Percentiles rank a stretch among this genome's conserved stretches.
These are phyloP conservation scores for Tachyglossus aculeatus DNA, from an alignment of 2,797 vertebrate species.

Conservation along the genomic window DNA sequence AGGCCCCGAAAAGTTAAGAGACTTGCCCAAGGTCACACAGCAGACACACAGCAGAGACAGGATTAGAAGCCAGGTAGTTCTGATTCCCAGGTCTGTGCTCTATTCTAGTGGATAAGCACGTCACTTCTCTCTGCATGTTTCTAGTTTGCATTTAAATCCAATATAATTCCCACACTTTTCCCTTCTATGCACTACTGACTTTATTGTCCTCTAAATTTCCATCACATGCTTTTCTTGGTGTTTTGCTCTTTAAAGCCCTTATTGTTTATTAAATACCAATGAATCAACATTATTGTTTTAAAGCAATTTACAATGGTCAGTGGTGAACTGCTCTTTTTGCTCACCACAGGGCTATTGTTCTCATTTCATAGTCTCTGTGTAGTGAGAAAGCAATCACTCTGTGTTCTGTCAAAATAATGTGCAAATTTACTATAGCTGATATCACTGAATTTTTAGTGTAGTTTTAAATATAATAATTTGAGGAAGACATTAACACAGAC, in stretches of 20 bases:
- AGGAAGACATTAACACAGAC: too few species aligned
- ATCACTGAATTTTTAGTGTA: too few species aligned
- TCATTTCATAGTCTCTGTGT: constrained; percentile 18
- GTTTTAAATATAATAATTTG: too few species aligned
- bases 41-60: too few species aligned
- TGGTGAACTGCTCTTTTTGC: constrained; percentile 32
- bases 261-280: background rate
- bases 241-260: constrained; percentile 6
- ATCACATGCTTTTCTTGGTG: background rate
- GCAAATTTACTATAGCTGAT: constrained; percentile 19
- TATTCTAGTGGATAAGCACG: too few species aligned
- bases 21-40: too few species aligned
- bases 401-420: background rate
- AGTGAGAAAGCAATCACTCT: constrained; percentile 28
- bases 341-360: constrained; percentile 15
- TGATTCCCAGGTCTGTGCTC: too few species aligned
- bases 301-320: constrained; percentile 34
- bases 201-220: background rate
- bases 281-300: constrained; percentile 46
- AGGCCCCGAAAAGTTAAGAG: too few species aligned
- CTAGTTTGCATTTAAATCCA: too few species aligned
- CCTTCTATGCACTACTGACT: constrained; percentile 15
- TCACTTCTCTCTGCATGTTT: too few species aligned
- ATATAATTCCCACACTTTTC: constrained; percentile 26
- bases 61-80: too few species aligned